Base-by-base conservation (phyloP, 2,113 vertebrate genomes). In the Nesoenas mayeri region DNA sequence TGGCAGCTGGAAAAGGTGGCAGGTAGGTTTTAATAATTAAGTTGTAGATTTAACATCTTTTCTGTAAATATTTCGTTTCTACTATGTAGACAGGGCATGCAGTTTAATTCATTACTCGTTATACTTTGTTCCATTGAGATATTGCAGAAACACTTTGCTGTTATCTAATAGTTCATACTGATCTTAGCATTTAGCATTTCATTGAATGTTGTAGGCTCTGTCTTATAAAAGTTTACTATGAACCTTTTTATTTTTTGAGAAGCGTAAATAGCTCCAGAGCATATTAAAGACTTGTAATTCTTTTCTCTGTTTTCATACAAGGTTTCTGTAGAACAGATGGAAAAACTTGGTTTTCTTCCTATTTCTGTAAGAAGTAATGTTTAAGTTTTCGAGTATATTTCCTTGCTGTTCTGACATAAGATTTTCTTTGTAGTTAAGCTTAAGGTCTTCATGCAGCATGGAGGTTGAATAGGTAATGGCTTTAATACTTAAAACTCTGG, bases 1-100 rank as follows among this genome's bases (percentile, higher is more conserved):
- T 93, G n/a, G 98, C 98, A 89, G 98, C 98, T 34, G 99, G 99
- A 79, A 97, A 96, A 73, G 98, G 98, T 47, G 99, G 99, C 94
- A 99, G 98, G 99, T 99, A 89, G 82, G 98, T 79, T 48, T 57
- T 67, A n/a, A 10, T 65, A 15, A 67, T 34, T 38, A 13, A 10
- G 3, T 60, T 87, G 53, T 31, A 72, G 51, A 54, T 69, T 14
- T 81, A 73, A 56, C 24, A 10, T 51, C 34, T 47, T 61, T 85
- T 70, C 34, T 85, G 32, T 54, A 71, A 78, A 53, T 74, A 25
- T 21, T 87, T 36, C 3, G 1, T 60, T 85, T 89, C n/a, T 86
- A 7, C 34, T 69, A 0, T 28, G 2, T 50, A n/a, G 71, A 22
- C 22, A 32, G 11, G 58, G 18, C 25, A 15, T 15, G 38, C 48